A percentile compares a stretch with the other conserved stretches of the same genome.
Evolutionary conservation across 2,797 vertebrate genomes (phyloP).

Genomic region (Mus minutoides): DNA sequence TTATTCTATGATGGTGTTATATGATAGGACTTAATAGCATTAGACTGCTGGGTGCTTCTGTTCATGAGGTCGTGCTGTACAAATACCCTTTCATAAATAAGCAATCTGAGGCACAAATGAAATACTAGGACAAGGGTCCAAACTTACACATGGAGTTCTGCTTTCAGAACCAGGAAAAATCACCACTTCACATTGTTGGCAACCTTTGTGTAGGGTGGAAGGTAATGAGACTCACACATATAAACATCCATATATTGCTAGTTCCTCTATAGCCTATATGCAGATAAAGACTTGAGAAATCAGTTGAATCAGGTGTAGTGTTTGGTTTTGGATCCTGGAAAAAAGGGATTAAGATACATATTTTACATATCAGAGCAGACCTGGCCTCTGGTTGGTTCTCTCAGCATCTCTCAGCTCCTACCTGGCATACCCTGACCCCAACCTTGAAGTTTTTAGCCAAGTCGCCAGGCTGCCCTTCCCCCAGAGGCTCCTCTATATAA

Average conservation of each 20-base stretch:
- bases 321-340: background rate
- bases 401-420: background rate
- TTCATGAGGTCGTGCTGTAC: conserved; percentile 31
- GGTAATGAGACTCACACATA: background rate
- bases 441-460: background rate
- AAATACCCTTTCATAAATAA: conserved; percentile 1
- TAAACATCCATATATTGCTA: background rate
- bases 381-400: background rate
- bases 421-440: background rate
- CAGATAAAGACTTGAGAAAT: background rate
- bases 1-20: background rate
- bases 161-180: background rate
- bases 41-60: background rate
- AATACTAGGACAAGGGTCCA: background rate
- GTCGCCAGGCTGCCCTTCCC: no score
- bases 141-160: background rate
- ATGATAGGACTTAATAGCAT: background rate
- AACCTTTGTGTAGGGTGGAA: background rate
- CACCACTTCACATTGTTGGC: background rate
- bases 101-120: background rate
- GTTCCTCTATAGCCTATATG: background rate
- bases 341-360: background rate
- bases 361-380: background rate
- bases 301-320: background rate
- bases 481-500: background rate